phyloP scores from a whole-genome alignment of 2,888 invertebrate species.

The Lepidocyrtoides sp. region DNA sequence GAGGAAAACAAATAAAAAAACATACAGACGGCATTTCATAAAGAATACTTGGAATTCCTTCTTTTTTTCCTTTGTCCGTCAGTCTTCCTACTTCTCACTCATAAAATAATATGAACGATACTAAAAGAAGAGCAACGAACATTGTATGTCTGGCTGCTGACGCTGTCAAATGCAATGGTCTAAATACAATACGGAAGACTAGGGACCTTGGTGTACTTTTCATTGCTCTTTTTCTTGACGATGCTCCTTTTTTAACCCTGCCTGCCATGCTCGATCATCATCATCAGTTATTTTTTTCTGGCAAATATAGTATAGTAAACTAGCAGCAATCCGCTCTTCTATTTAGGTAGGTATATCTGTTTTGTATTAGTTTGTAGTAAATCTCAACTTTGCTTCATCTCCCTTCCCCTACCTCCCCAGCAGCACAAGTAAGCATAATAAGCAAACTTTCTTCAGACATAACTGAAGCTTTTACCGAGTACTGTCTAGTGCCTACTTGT shows the following conservation, averaged over 20 bases:
- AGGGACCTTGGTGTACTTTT: slow-evolving; percentile 21
- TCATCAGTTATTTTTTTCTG: slow-evolving; percentile 51
- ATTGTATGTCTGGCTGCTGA: not conserved
- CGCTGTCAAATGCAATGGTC: not conserved
- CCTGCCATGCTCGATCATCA: slow-evolving; percentile 40
- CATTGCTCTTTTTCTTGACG: slow-evolving; percentile 14
- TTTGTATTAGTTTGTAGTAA: slow-evolving; percentile 46
- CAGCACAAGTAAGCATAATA: not conserved
- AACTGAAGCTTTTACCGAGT: not conserved
- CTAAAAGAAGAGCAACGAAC: not conserved
- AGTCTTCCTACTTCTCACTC: not conserved
- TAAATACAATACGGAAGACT: too few relatives aligned
- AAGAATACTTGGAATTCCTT: slow-evolving; percentile 60
- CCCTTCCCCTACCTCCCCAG: too few relatives aligned
- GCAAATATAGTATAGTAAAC: not conserved
- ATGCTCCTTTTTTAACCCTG: not conserved
- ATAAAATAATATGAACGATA: too few relatives aligned
- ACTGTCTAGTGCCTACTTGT: not conserved
- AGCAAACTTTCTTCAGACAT: slow-evolving; percentile 5
- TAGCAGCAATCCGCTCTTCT: not conserved
- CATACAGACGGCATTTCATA: slow-evolving; percentile 22
- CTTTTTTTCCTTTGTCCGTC: slow-evolving; percentile 1
- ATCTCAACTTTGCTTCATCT: slow-evolving; percentile 18
- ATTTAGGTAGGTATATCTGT: too few relatives aligned
- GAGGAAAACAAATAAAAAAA: slow-evolving; percentile 26